phyloP scores from a whole-genome alignment of 2,888 invertebrate species.

The Octonoba sinensis region DNA sequence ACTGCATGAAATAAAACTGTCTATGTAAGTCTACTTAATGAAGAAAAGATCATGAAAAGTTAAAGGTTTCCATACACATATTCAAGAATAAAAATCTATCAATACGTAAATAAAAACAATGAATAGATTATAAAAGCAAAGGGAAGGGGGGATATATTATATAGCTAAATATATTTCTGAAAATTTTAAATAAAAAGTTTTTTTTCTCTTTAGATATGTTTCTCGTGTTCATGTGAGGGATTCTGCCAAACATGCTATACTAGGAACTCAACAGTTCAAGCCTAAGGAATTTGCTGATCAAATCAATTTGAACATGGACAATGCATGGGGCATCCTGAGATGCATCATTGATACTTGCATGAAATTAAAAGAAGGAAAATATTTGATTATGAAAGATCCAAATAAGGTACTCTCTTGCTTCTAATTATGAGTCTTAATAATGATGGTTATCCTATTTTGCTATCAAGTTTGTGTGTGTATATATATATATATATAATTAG shows the following conservation, averaged over 20 bases:
- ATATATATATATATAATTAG: background rate
- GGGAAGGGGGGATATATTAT: no score
- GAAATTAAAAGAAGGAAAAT: slow-evolving; percentile 95
- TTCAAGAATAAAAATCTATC: no score
- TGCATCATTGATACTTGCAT: slow-evolving; percentile 97
- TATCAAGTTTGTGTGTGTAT: background rate
- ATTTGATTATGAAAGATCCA: slow-evolving; percentile 98
- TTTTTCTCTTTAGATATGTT: slow-evolving; percentile 80
- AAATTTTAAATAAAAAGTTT: background rate
- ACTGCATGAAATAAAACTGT: no score
- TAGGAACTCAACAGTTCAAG: slow-evolving; percentile 97
- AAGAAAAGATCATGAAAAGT: no score
- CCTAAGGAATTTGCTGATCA: slow-evolving; percentile 98
- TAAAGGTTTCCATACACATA: no score
- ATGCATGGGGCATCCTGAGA: slow-evolving; percentile 97
- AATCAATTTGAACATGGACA: slow-evolving; percentile 99
- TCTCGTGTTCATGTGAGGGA: slow-evolving; percentile 93
- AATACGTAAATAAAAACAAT: no score
- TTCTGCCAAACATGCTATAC: slow-evolving; percentile 94
- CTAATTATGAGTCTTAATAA: background rate
- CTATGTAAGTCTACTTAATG: no score
- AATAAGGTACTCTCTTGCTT: slow-evolving; percentile 79
- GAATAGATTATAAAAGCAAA: no score
- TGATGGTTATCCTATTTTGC: no score
- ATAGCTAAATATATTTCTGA: no score